Base-by-base conservation (phyloP, 2,113 vertebrate genomes). In the Dunckerocampus dactyliophorus region DNA sequence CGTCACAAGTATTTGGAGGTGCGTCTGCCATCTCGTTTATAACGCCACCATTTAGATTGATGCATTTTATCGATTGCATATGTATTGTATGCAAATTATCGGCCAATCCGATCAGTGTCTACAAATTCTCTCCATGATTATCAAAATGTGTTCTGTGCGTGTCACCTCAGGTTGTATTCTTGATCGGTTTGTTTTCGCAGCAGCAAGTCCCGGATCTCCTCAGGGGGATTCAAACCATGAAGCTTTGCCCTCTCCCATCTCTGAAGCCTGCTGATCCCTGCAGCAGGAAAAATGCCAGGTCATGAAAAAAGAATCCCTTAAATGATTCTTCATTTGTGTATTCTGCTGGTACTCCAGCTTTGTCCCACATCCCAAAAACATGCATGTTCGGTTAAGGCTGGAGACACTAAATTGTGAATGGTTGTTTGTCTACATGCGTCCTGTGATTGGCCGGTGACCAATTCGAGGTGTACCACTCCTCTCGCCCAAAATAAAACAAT, bases 221-320 rank as follows among this genome's bases (percentile, higher is more conserved):
- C 60, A 6, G 93, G 92, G 6, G 94, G 94, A 37, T 80, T 83
- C 67, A 95, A 75, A 45, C 91, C 92, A 88, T 94, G 84, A 16
- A 86, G 73, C 51, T 91, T 51, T 7, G 94, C 93, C 67, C 93
- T 85, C 67, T 94, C 89, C 93, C 94, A 95, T 49, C 93, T 89
- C 82, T 95, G 90, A 75, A 94, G 65, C 24, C 94, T 87, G 54
- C 88, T 93, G 79, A 95, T 94, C 11, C 93, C 93, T 95, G 75
- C 1, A 67, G 6, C 62, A 10, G 37, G 4, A 67, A 19, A 54
- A 14, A 48, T 22, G 20, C 14, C 16, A n/a, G 53, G 9, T 56
- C 9, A 20, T 21, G 10, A 13, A 21, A 12, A 49, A 49, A 50
- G 1, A 4, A 50, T 13, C 19, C 7, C 8, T 48, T 20, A 4